Evolutionary conservation across 1,140 invertebrate genomes (phyloP).

Genomic region (Microplitis mediator): DNA sequence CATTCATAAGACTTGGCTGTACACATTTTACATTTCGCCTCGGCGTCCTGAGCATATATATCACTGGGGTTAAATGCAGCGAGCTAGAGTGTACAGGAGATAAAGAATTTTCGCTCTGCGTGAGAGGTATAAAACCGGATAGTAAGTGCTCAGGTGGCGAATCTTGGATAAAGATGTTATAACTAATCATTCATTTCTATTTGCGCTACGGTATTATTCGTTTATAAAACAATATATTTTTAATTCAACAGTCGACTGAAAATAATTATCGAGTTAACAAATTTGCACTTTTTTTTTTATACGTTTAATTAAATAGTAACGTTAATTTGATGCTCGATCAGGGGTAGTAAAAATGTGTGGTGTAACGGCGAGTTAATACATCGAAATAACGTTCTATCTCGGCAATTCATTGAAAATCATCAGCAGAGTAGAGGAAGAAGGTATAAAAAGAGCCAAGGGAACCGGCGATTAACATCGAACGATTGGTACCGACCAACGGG

Average conservation of each 20-base stretch:
- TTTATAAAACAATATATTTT: no score
- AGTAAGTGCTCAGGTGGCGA: slow-evolving; percentile 30
- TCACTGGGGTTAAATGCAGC: slow-evolving; percentile 25
- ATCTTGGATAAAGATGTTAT: slow-evolving; percentile 29
- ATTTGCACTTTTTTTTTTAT: no score
- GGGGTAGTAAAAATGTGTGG: no score
- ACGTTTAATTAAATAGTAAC: no score
- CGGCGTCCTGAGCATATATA: slow-evolving; percentile 19
- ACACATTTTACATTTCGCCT: slow-evolving; percentile 45
- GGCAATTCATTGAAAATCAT: slow-evolving; percentile 2
- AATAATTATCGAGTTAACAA: no score
- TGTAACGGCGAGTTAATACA: no score
- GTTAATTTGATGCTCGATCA: no score
- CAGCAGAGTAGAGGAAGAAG: neutral
- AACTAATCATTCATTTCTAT: slow-evolving; percentile 1
- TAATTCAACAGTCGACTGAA: no score
- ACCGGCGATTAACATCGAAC: slow-evolving; percentile 52
- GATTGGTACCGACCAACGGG: slow-evolving; percentile 43
- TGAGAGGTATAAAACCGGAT: neutral
- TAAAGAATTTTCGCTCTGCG: neutral
- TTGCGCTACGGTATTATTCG: neutral
- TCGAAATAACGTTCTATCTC: neutral
- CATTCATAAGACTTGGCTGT: slow-evolving; percentile 11
- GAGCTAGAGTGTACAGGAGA: neutral
- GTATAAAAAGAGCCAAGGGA: slow-evolving; percentile 12